These are phyloP conservation scores for Harpagifer antarcticus DNA, from an alignment of 2,797 vertebrate genomes.

Conservation along the genomic window DNA sequence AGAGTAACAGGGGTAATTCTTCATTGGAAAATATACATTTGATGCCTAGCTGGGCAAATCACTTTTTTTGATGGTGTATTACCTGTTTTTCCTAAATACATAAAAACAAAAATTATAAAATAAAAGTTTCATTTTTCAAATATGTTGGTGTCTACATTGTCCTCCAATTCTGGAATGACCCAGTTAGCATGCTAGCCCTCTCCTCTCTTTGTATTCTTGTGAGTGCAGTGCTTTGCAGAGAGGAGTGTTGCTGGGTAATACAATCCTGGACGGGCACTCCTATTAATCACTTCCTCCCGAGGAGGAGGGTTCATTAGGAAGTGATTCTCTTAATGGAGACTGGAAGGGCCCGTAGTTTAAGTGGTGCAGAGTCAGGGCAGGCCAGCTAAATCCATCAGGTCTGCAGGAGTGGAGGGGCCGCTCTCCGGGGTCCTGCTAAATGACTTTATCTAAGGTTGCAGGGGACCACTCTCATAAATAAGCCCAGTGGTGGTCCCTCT, in stretches of 20 bases:
- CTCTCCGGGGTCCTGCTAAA: constrained; percentile 58
- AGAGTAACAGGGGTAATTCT: too few species aligned
- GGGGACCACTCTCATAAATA: constrained; percentile 73
- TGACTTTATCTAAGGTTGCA: constrained; percentile 66
- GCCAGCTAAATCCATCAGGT: constrained; percentile 66
- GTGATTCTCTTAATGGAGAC: constrained; percentile 79
- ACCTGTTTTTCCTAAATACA: too few species aligned
- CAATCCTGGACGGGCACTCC: constrained; percentile 62
- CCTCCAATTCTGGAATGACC: too few species aligned
- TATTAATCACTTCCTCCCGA: constrained; percentile 78
- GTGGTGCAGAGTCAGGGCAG: constrained; percentile 67
- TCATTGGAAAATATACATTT: too few species aligned
- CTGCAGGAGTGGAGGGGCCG: constrained; percentile 38
- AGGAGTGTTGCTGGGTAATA: constrained; percentile 63
- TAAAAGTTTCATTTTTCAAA: too few species aligned
- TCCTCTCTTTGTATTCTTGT: constrained; percentile 66
- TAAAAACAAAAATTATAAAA: too few species aligned
- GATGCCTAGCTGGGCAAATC: too few species aligned
- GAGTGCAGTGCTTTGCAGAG: constrained; percentile 41
- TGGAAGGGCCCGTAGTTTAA: constrained; percentile 73
- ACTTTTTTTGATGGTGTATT: too few species aligned
- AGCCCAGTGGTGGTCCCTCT: constrained; percentile 43
- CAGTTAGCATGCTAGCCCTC: constrained; percentile 36
- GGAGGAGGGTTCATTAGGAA: constrained; percentile 81
- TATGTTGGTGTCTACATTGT: too few species aligned